Evolutionary conservation across 2,797 vertebrate species (phyloP).

Genomic region (Fundulus diaphanus): DNA sequence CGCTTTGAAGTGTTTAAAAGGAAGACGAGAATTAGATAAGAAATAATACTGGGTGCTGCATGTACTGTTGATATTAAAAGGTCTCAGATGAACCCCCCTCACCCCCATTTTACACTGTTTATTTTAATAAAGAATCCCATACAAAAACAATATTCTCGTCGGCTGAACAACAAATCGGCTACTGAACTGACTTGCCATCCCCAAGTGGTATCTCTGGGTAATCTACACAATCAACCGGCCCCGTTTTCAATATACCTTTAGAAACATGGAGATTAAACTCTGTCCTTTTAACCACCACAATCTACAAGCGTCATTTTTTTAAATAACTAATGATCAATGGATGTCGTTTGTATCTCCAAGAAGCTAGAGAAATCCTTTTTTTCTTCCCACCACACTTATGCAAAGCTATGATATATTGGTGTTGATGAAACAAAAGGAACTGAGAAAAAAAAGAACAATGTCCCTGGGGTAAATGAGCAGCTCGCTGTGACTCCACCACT

Average conservation of each 20-base stretch:
- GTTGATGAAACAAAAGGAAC: slow-evolving; percentile 30
- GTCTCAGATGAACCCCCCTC: neutral
- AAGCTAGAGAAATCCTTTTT: slow-evolving; percentile 23
- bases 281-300: neutral
- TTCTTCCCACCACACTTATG: slow-evolving; percentile 30
- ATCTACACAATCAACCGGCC: slow-evolving; percentile 23
- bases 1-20: slow-evolving; percentile 23
- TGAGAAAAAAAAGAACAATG: slow-evolving; percentile 22
- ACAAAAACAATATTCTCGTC: neutral
- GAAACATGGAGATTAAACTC: neutral
- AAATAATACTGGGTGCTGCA: slow-evolving; percentile 12
- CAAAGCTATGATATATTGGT: slow-evolving; percentile 29
- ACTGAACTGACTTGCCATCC: neutral
- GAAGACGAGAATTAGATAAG: slow-evolving; percentile 22
- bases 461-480: slow-evolving; percentile 18
- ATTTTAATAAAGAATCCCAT: neutral
- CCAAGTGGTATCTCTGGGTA: slow-evolving; percentile 2
- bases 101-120: neutral
- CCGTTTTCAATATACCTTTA: neutral
- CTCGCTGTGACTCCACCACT: slow-evolving; percentile 17
- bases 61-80: slow-evolving; percentile 41
- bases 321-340: slow-evolving; percentile 19
- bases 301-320: slow-evolving; percentile 4
- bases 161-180: neutral
- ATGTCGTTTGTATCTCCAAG: slow-evolving; percentile 18